Evolutionary conservation across 2,113 vertebrate species (phyloP), one percentile per base, ranked within the genome.

Genomic region (Myotis yumanensis): DNA sequence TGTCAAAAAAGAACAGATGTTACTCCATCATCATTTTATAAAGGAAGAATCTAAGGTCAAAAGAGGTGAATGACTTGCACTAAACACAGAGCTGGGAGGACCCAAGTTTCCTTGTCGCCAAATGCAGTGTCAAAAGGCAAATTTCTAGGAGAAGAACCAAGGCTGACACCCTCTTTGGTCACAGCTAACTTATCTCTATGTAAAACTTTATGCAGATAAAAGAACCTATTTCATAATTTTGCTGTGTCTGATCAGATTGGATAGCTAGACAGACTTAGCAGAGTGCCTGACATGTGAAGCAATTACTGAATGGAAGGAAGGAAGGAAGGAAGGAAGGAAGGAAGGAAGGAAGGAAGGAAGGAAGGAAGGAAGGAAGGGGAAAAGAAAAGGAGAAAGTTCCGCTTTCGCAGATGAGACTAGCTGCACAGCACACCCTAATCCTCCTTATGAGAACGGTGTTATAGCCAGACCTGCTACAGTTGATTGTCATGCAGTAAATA

Each of bases 31-130:
- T 51, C 28, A 12, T 68, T 90, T 79, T 48, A 40, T 10, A 80
- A 15, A 91, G 40, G 40, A 87, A 30, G 73, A 66, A 28, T n/a
- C 43, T 66, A 79, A 94, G 64, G 66, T 93, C 64, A 92, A 57
- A 85, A 85, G 32, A 82, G 22, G 15, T 20, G 5, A 85, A 71
- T 22, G 37, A 77, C 15, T 69, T 80, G 35, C 77, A 68, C 25
- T 17, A 52, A 62, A n/a, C 68, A 76, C 5, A 28, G n/a, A 87
- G 37, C 62, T 66, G 37, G 30, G 35, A 92, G 59, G 62, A 77
- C 1, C 3, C 11, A 80, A 11, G 2, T 64, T 11, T 71, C 23
- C 14, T 54, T 46, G 1, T 73, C 51, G 48, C 77, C 64, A 81
- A 23, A 80, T 18, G 15, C 37, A 43, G 7, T 3, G 52, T 80